Evolutionary conservation across 2,113 vertebrate genomes (phyloP).

Genomic region (Callocephalon fimbriatum): DNA sequence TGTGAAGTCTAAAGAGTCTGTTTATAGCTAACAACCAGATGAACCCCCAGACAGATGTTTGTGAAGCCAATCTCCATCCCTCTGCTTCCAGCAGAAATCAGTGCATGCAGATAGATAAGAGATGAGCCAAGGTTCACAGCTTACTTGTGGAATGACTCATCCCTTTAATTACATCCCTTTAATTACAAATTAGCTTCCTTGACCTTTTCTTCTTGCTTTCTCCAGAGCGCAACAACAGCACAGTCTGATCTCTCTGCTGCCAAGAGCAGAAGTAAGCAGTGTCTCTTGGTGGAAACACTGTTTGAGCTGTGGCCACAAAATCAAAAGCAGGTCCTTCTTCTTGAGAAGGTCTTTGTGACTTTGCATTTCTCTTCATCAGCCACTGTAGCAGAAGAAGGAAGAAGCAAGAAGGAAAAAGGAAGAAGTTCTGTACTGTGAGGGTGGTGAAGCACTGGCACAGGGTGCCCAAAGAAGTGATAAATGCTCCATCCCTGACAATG

Average conservation of each 20-base stretch:
- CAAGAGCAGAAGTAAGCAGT: neutral
- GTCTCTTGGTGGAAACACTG: neutral
- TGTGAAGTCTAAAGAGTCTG: neutral
- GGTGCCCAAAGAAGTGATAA: neutral
- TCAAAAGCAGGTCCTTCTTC: neutral
- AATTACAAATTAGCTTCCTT: conserved; percentile 60
- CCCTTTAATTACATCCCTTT: conserved; percentile 45
- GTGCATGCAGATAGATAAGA: neutral
- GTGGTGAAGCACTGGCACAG: neutral
- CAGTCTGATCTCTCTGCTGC: neutral
- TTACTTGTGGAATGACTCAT: conserved; percentile 44
- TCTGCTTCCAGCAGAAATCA: neutral
- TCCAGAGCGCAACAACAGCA: neutral
- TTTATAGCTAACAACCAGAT: neutral
- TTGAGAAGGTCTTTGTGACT: neutral
- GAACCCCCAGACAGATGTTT: neutral
- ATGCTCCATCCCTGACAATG: neutral
- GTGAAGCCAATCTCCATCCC: neutral
- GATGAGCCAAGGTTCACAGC: conserved; percentile 15
- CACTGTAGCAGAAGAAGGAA: neutral
- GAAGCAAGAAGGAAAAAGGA: neutral
- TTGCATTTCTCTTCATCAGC: neutral
- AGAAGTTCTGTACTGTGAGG: neutral
- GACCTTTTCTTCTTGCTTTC: conserved; percentile 44
- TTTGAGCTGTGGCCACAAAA: neutral